Evolutionary conservation across 2,113 vertebrate genomes (phyloP).

Genomic region (Gulo gulo): DNA sequence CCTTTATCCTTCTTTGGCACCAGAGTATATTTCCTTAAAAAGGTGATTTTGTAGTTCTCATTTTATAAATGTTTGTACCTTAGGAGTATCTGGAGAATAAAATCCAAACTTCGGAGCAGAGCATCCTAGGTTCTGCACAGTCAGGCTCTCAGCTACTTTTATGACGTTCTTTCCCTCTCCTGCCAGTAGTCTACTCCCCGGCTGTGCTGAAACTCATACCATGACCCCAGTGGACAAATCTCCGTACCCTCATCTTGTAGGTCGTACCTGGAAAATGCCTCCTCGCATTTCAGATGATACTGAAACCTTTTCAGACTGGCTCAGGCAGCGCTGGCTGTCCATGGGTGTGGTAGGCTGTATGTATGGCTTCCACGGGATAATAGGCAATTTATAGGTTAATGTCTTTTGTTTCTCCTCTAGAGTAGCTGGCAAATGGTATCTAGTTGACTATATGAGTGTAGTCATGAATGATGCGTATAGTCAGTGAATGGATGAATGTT

Average conservation of each 20-base stretch:
- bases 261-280: not conserved
- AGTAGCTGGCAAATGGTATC: not conserved
- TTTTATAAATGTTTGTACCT: not conserved
- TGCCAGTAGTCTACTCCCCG: not conserved
- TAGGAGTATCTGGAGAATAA: not conserved
- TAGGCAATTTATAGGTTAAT: not conserved
- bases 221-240: not conserved
- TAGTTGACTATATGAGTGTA: not conserved
- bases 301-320: not conserved
- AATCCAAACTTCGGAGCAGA: not conserved
- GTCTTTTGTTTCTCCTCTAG: not conserved
- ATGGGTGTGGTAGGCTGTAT: not conserved
- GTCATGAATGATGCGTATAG: too few species aligned
- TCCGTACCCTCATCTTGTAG: not conserved
- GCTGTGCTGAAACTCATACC: not conserved
- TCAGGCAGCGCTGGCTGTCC: not conserved
- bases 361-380: not conserved
- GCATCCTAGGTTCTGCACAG: not conserved
- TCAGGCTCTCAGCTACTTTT: not conserved
- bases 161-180: fast-evolving
- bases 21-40: not conserved
- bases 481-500: not conserved
- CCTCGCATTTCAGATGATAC: not conserved
- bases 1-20: not conserved
- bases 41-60: not conserved